Base-by-base conservation (phyloP, 2,113 vertebrate species). In the Podarcis cretensis region DNA sequence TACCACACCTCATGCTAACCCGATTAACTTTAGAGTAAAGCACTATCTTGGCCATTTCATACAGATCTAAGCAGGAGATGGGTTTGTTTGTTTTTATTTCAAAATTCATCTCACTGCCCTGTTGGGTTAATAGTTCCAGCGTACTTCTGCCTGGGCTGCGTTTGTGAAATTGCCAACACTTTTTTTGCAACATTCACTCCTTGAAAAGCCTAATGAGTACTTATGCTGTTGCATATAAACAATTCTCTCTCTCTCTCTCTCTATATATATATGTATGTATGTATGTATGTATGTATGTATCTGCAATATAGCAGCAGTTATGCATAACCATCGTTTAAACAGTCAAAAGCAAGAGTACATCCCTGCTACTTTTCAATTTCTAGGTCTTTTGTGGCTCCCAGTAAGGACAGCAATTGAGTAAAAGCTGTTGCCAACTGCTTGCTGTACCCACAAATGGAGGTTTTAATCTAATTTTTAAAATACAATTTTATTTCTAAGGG, bases 1-100 rank as follows among this genome's bases (percentile, higher is more conserved):
- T 90, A 95, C 95, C 94, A 94, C 94, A 95, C 95, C 95, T 97
- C 91, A 14, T 43, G 5, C 81, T 96, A 97, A 96, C 95, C 95
- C 81, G 93, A 96, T 96, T 95, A 96, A 93, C 6, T 3, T 87
- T 16, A 1, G 85, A 35, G 84, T 93, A 93, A 82, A 90, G 90
- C 1, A 3, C 75, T 92, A 92, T 1, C 0, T 85, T 7, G 20
- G 25, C 79, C 3, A 3, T 87, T 90, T 91, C 93, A 89, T 83
- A 76, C 0, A 57, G 92, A 88, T 83, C 4, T 0, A 89, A 91
- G 90, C 89, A 92, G 89, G 84, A 68, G 90, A 92, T 91, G 89
- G 91, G 59, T 18, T 90, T 80, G 84, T 87, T 91, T 27, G 81
- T 84, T 81, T 54, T 59, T 89, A 21, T 68, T 76, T 85, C 79